Base-by-base conservation (phyloP, 2,113 vertebrate species). In the Thermophis baileyi region DNA sequence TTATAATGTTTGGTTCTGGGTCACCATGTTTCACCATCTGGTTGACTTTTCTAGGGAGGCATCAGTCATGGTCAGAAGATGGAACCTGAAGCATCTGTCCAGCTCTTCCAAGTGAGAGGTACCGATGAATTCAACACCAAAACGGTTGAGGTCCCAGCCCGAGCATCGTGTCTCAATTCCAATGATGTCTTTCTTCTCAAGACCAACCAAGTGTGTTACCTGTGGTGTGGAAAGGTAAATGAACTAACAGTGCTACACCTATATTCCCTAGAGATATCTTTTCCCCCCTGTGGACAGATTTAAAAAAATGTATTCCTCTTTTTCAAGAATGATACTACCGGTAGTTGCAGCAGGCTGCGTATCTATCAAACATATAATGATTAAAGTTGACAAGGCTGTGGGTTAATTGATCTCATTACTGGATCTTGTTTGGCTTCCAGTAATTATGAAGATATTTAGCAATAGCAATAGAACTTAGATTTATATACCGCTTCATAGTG, bases 171-270 rank as follows among this genome's bases (percentile, higher is more conserved):
- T 0, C 98, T 99, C 81, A 99, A 98, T 96, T 98, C 97, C 96
- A 99, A 98, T 0, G 99, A 99, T 0, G 98, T 99, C 85, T 99
- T 98, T 96, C 95, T 99, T 93, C 97, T 99, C 25, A 96, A 97
- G 24, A 98, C 98, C 0, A 96, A 96, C 55, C 95, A 96, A 1
- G 89, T 96, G 1, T 97, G 98, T 93, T 98, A 98, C 96, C 96
- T 99, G 97, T 99, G 99, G 99, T 99, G 98, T 0, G 99, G 99
- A 88, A 99, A 99, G 98, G 98, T 98, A 94, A 85, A 95, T 4
- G 89, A 55, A 6, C 53, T 46, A 0, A 4, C 20, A 89, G 25
- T 12, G 0, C 0, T 44, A 55, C 86, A 57, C 5, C 91, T 1
- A 0, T 0, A 0, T 81, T 35, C 63, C 63, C 20, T 90, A 16